These are phyloP conservation scores for Apodemia zela DNA, from an alignment of 2,888 invertebrate species.

Conservation along the genomic window DNA sequence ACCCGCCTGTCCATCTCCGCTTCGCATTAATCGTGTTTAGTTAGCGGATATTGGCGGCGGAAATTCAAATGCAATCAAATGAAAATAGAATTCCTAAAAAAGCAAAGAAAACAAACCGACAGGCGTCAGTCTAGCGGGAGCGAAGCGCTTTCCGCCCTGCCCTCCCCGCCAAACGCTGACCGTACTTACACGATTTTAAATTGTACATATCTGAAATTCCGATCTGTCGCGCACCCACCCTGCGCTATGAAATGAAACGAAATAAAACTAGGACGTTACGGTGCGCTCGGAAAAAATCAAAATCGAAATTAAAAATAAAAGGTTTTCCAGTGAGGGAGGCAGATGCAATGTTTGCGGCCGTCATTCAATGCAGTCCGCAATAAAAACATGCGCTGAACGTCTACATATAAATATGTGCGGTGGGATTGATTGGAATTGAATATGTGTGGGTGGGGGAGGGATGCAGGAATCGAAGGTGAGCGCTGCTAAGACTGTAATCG, in stretches of 20 bases:
- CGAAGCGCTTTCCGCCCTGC: conserved; percentile 40
- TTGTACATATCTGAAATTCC: conserved; percentile 81
- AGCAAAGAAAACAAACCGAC: conserved; percentile 78
- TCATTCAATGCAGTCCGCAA: conserved; percentile 76
- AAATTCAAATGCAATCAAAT: conserved; percentile 81
- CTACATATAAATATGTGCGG: conserved; percentile 76
- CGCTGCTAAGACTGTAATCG: conserved; percentile 78
- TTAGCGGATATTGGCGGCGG: conserved; percentile 80
- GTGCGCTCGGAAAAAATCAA: conserved; percentile 76
- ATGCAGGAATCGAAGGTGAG: conserved; percentile 74
- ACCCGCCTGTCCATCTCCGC: conserved; percentile 73
- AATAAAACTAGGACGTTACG: conserved; percentile 74
- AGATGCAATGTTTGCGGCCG: conserved; percentile 76
- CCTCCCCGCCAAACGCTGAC: conserved; percentile 53
- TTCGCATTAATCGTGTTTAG: conserved; percentile 81
- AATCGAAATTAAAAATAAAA: conserved; percentile 80
- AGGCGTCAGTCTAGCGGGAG: conserved; percentile 76
- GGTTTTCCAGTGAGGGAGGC: conserved; percentile 67
- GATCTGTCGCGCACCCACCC: conserved; percentile 79
- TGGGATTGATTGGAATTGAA: conserved; percentile 80
- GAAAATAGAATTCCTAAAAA: conserved; percentile 79
- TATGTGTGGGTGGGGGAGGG: conserved; percentile 57
- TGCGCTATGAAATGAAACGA: conserved; percentile 80
- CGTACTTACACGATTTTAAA: conserved; percentile 81
- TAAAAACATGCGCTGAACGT: conserved; percentile 70